A percentile compares a stretch with the other conserved stretches of the same genome.
Evolutionary conservation across 2,113 vertebrate species (phyloP).

Genomic region (Barbus barbus): DNA sequence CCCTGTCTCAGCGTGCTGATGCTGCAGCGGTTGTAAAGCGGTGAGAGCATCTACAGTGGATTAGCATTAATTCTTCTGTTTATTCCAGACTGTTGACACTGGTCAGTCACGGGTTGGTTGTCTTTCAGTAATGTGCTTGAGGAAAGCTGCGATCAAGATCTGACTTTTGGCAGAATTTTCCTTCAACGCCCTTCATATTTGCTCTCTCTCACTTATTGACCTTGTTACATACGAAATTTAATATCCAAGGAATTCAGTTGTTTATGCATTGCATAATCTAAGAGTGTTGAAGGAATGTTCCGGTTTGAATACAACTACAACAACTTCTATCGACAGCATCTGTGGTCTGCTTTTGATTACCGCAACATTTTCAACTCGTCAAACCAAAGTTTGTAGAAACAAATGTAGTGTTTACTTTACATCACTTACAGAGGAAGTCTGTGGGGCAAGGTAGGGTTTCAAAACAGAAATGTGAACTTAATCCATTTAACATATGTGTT

Average conservation of each 20-base stretch:
- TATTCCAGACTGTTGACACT: slow-evolving; percentile 3
- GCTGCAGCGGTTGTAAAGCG: not conserved
- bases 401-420: not conserved
- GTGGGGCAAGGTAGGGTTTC: not conserved
- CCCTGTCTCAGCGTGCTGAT: not conserved
- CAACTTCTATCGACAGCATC: not conserved
- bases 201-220: not conserved
- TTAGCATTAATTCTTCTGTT: slow-evolving; percentile 14
- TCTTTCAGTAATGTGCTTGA: slow-evolving; percentile 11
- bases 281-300: not conserved
- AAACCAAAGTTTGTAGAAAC: not conserved
- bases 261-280: slow-evolving; percentile 1
- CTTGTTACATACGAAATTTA: not conserved
- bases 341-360: not conserved
- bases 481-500: too few relatives aligned
- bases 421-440: not conserved
- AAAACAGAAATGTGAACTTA: too few relatives aligned
- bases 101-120: not conserved
- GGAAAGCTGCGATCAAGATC: not conserved
- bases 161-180: not conserved
- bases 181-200: not conserved
- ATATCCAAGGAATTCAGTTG: not conserved
- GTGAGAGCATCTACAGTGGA: not conserved
- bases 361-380: not conserved
- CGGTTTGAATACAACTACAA: not conserved